Conservation (phyloP, 2,888 invertebrate genomes). For the Lissonota sp. region DNA sequence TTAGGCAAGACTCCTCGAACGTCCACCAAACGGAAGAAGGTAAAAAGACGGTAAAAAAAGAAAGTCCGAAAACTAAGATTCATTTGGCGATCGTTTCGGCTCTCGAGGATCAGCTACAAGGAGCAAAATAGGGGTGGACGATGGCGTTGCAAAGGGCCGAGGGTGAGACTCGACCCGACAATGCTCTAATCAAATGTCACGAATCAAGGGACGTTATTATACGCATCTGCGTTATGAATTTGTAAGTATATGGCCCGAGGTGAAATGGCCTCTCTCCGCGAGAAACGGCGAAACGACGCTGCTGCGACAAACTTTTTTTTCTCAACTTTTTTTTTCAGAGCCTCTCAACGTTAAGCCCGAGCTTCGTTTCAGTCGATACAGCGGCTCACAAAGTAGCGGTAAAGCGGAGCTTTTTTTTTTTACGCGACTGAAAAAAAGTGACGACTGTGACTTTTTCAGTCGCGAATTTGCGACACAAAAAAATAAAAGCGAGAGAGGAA, state of each 20-base stretch:
- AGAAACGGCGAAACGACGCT: constrained; percentile 11
- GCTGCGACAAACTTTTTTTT: constrained; percentile 28
- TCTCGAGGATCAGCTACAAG: constrained; percentile 13
- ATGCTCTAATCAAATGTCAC: constrained; percentile 83
- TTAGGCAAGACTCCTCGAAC: too few relatives aligned
- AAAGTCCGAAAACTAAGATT: too few relatives aligned
- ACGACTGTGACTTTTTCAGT: constrained; percentile 52
- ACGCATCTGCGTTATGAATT: constrained; percentile 83
- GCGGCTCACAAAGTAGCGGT: constrained; percentile 26
- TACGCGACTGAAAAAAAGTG: constrained; percentile 10
- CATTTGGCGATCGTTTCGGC: too few relatives aligned
- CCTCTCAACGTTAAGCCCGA: too few relatives aligned
- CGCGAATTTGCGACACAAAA: constrained; percentile 40
- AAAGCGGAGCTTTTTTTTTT: constrained; percentile 47
- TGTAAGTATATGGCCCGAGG: constrained; percentile 80
- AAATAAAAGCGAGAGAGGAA: constrained; percentile 31
- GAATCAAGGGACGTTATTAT: constrained; percentile 81
- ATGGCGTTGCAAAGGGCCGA: constrained; percentile 20
- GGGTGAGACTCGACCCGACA: constrained; percentile 75
- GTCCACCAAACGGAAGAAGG: too few relatives aligned
- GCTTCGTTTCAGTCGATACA: too few relatives aligned
- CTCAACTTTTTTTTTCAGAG: background rate
- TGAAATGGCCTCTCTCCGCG: constrained; percentile 38
- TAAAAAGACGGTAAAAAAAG: too few relatives aligned
- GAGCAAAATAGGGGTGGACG: constrained; percentile 38